phyloP scores from a whole-genome alignment of 1,140 invertebrate genomes.

The Bombus confusus region DNA sequence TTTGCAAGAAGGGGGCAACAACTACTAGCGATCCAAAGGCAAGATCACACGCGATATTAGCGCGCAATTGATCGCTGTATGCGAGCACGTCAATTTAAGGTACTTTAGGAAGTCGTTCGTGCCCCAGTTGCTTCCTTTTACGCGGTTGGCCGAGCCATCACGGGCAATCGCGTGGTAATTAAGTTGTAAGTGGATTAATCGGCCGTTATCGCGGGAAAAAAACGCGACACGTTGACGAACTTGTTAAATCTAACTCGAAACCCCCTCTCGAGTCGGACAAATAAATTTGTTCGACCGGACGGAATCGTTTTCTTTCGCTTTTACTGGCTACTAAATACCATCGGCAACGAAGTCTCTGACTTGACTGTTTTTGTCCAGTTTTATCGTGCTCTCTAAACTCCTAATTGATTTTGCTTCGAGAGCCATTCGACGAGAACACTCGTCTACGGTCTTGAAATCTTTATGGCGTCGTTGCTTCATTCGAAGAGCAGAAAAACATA shows the following conservation, averaged over 20 bases:
- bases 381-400: slow-evolving; percentile 8
- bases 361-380: background rate
- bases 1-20: background rate
- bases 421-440: background rate
- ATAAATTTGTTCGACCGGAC: slow-evolving; percentile 23
- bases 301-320: background rate
- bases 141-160: slow-evolving; percentile 20
- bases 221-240: background rate
- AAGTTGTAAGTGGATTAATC: slow-evolving; percentile 62
- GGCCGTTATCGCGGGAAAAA: slow-evolving; percentile 8
- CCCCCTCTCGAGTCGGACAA: background rate
- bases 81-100: slow-evolving; percentile 40
- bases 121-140: slow-evolving; percentile 50
- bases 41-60: slow-evolving; percentile 1
- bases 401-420: slow-evolving; percentile 26
- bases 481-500: background rate
- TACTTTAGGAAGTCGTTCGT: slow-evolving; percentile 47
- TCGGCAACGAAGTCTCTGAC: too few relatives aligned
- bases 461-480: background rate
- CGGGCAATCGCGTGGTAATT: slow-evolving; percentile 58
- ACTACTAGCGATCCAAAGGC: background rate
- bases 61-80: slow-evolving; percentile 25
- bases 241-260: slow-evolving; percentile 29
- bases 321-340: background rate
- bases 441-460: background rate